These are phyloP conservation scores for Melieria omissa DNA, from an alignment of 2,888 invertebrate genomes.

Conservation along the genomic window DNA sequence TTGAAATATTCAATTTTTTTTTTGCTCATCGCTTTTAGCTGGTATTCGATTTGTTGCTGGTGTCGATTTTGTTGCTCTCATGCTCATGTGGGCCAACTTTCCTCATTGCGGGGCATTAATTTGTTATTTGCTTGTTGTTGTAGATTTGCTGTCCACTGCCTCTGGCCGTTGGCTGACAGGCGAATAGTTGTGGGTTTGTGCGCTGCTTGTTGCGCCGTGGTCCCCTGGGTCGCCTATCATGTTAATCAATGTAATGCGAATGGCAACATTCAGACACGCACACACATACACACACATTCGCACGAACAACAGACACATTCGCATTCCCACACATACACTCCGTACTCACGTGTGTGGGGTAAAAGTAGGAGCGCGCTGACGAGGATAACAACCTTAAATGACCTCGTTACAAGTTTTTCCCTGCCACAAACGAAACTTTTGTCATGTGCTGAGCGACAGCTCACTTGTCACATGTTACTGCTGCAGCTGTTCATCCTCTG, in stretches of 20 bases:
- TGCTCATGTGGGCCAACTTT: constrained; percentile 7
- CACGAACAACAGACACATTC: neutral
- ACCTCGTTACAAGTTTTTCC: constrained; percentile 37
- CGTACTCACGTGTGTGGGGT: constrained; percentile 1
- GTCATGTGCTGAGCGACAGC: constrained; percentile 35
- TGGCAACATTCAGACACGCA: neutral
- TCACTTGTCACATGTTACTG: constrained; percentile 33
- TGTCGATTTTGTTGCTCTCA: neutral
- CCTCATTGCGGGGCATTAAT: neutral
- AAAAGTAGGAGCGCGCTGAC: constrained; percentile 23
- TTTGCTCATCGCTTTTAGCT: neutral
- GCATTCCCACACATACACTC: constrained; percentile 1
- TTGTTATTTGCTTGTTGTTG: constrained; percentile 3
- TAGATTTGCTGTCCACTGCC: neutral
- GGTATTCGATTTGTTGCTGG: neutral
- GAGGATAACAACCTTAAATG: constrained; percentile 37
- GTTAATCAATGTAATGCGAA: constrained; percentile 36
- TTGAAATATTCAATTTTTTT: neutral
- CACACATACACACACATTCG: constrained; percentile 1
- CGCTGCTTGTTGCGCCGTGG: constrained; percentile 9
- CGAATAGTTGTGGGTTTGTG: neutral
- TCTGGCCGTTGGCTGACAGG: constrained; percentile 5
- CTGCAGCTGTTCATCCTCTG: neutral
- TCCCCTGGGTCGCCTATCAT: constrained; percentile 31
- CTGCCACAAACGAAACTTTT: constrained; percentile 30